A percentile compares a stretch with the other conserved stretches of the same genome.
Conservation (phyloP, 2,888 invertebrate genomes). For the Pheosia tremula region DNA sequence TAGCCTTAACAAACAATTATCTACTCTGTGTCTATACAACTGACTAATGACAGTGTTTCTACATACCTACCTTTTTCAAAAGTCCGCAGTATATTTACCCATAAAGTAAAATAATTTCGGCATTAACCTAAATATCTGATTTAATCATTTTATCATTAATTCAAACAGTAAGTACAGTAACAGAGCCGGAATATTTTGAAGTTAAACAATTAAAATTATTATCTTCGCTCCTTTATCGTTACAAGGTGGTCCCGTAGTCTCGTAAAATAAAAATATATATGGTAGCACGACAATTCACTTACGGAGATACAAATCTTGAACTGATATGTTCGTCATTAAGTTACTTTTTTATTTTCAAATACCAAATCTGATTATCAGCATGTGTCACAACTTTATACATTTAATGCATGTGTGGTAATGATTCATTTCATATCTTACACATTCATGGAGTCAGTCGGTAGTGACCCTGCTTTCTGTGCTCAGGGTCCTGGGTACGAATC, state of each 20-base stretch:
- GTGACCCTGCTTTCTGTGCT: too few species aligned
- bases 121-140: constrained; percentile 7
- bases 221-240: constrained; percentile 25
- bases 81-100: too few species aligned
- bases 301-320: constrained; percentile 23
- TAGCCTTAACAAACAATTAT: too few species aligned
- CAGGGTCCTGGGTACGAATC: too few species aligned
- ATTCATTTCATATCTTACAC: too few species aligned
- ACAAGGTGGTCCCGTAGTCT: constrained; percentile 36
- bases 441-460: too few species aligned
- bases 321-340: constrained; percentile 16
- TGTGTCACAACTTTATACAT: too few species aligned
- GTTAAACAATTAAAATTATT: constrained; percentile 23
- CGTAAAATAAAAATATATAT: constrained; percentile 32
- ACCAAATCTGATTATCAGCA: background rate
- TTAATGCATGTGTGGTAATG: too few species aligned
- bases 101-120: too few species aligned
- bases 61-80: too few species aligned
- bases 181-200: constrained; percentile 12
- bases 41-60: too few species aligned
- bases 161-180: constrained; percentile 10
- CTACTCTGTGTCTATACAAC: too few species aligned
- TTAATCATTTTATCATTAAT: constrained; percentile 12
- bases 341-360: constrained; percentile 16
- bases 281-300: constrained; percentile 18